phyloP scores from a whole-genome alignment of 2,113 vertebrate genomes.

The Oceanodroma tethys region DNA sequence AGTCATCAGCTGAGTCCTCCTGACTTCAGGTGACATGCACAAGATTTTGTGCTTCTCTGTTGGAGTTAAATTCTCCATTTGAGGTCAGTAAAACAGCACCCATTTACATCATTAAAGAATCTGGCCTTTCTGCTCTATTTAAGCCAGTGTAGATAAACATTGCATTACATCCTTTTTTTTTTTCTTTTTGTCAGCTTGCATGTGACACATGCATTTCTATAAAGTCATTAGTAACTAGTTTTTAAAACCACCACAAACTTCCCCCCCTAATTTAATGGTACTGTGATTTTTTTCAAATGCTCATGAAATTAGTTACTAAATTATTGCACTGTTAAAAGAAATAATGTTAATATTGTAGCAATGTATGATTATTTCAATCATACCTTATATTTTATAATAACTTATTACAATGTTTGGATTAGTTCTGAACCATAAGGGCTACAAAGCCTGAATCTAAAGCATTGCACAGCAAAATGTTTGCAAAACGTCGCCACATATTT shows the following conservation, averaged over 20 bases:
- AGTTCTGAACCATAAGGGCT: constrained; percentile 6
- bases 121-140: not conserved
- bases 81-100: not conserved
- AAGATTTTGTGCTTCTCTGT: not conserved
- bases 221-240: not conserved
- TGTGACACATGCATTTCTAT: not conserved
- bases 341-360: not conserved
- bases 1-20: not conserved
- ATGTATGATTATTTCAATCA: not conserved
- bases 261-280: not conserved
- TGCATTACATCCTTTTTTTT: not conserved
- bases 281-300: constrained; percentile 20
- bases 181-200: not conserved
- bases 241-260: not conserved
- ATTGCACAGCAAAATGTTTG: not conserved
- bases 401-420: constrained; percentile 10
- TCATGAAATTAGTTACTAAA: not conserved
- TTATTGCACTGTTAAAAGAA: constrained; percentile 17
- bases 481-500: not conserved
- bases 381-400: constrained; percentile 21
- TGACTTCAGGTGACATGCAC: not conserved
- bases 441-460: constrained; percentile 7
- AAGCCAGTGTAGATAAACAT: not conserved
- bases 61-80: not conserved
- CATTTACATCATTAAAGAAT: not conserved